These are phyloP conservation scores for Platycheirus albimanus DNA, from an alignment of 2,888 invertebrate genomes.

Conservation along the genomic window DNA sequence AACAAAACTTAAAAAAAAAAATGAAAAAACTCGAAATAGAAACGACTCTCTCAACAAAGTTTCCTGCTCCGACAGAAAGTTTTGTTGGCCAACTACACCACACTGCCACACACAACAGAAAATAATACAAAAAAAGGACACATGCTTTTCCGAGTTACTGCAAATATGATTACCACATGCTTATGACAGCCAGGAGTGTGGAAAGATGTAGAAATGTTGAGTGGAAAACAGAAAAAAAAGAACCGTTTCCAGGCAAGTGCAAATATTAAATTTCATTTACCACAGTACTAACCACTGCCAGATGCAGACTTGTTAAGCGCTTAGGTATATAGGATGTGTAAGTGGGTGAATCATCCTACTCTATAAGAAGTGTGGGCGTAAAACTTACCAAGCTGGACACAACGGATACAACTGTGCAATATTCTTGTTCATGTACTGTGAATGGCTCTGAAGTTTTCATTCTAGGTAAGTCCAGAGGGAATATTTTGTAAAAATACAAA, in stretches of 20 bases:
- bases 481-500: background rate
- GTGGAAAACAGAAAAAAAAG: conserved; percentile 4
- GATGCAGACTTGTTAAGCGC: conserved; percentile 64
- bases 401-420: background rate
- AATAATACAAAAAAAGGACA: conserved; percentile 45
- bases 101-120: conserved; percentile 24
- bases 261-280: conserved; percentile 73
- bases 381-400: background rate
- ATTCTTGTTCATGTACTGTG: too few relatives aligned
- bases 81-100: conserved; percentile 58
- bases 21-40: conserved; percentile 21
- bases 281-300: conserved; percentile 70
- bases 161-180: conserved; percentile 74
- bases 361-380: background rate
- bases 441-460: conserved; percentile 11
- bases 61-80: conserved; percentile 39
- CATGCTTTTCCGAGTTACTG: conserved; percentile 60
- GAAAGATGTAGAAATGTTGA: conserved; percentile 8
- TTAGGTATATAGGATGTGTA: conserved; percentile 10
- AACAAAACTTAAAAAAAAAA: conserved; percentile 1
- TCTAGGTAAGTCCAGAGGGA: background rate
- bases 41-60: conserved; percentile 51
- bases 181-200: conserved; percentile 55
- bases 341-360: background rate
- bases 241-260: conserved; percentile 42